Conservation (phyloP, 1,140 invertebrate genomes). For the Trinorchestia longiramus region DNA sequence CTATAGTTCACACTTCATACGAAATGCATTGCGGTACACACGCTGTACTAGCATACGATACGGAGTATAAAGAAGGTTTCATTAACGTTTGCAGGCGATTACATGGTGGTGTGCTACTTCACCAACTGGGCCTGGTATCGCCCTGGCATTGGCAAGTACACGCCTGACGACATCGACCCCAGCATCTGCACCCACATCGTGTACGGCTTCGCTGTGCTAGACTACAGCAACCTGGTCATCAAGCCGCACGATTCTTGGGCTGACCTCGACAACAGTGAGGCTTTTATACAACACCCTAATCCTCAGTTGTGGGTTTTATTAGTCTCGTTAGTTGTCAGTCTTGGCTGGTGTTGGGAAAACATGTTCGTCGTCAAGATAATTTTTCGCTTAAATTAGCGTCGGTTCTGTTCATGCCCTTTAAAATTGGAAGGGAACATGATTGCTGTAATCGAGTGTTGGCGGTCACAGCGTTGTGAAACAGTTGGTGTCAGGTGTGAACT, state of each 20-base stretch:
- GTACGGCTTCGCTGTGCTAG: slow-evolving; percentile 71
- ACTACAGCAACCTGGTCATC: slow-evolving; percentile 67
- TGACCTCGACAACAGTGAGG: slow-evolving; percentile 68
- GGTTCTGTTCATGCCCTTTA: too few species aligned
- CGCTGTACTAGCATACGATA: background rate
- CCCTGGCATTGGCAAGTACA: slow-evolving; percentile 69
- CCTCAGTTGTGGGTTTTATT: too few species aligned
- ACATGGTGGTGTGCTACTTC: slow-evolving; percentile 74
- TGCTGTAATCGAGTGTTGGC: too few species aligned
- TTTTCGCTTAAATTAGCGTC: too few species aligned
- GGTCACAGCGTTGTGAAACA: too few species aligned
- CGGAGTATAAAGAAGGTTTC: background rate
- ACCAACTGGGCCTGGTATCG: slow-evolving; percentile 71
- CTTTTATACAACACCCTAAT: background rate
- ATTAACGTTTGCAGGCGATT: slow-evolving; percentile 64
- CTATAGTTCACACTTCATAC: too few species aligned
- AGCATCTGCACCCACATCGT: slow-evolving; percentile 72
- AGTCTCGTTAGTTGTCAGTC: too few species aligned
- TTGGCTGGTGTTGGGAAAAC: too few species aligned
- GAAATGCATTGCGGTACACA: background rate
- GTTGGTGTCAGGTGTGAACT: too few species aligned
- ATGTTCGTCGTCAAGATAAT: too few species aligned
- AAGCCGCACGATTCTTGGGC: slow-evolving; percentile 68
- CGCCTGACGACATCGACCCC: slow-evolving; percentile 70
- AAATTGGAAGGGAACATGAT: too few species aligned